Evolutionary conservation across 2,888 invertebrate genomes (phyloP), one percentile per base, ranked within the genome.

Genomic region (Acronicta psi): DNA sequence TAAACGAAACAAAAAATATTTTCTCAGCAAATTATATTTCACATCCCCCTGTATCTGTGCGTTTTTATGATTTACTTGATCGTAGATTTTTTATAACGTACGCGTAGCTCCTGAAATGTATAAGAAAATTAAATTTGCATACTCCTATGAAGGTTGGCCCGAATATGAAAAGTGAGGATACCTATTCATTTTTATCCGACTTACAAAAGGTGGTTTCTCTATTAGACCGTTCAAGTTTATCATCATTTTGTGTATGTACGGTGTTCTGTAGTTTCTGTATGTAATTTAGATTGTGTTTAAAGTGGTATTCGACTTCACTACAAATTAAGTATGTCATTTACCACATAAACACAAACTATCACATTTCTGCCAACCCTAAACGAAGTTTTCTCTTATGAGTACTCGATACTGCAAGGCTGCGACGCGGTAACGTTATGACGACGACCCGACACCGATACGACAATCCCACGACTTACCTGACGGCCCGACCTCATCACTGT

Each of bases 121-220:
- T 75, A 71, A 64, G 72, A 76, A 83, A 82, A 84, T 83, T 80
- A 80, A 83, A 84, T 84, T 84, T 84, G 78, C 82, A 82, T 83
- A 78, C 43, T 60, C 51, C 51, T 44, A 40, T 66, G 72, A 68
- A 74, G 77, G 75, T 63, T 59, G 65, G 46, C 41, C 44, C 46
- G 42, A 36, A 62, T 60, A 38, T 53, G 55, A 17, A 42, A 43
- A 45, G 38, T 29, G 31, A 23, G 18, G 31, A n/a, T n/a, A n/a
- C n/a, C n/a, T 8, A 38, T n/a, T n/a, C 34, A 31, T 13, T 34
- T 29, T 10, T 29, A n/a, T 0, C n/a, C n/a, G n/a, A n/a, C 7
- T 34, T 34, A 5, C n/a, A 34, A 34, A n/a, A 29, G 29, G 11
- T 4, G 29, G 29, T 5, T 29, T 3, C 29, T 29, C 29, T 1